These are phyloP conservation scores for Dendrolimus kikuchii DNA, from an alignment of 1,140 invertebrate genomes.

Conservation along the genomic window DNA sequence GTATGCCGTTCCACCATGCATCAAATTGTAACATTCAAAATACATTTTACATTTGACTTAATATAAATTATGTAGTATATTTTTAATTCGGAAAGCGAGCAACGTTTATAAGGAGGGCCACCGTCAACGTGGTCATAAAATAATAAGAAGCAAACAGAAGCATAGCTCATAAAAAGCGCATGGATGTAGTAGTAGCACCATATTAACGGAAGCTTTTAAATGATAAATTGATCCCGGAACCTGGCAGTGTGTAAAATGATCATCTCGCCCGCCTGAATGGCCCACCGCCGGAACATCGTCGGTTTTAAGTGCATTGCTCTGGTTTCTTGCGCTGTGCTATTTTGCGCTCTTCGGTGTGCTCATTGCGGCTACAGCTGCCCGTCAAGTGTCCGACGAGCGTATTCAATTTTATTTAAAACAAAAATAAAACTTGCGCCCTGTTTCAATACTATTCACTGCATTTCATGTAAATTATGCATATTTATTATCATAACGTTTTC, in stretches of 20 bases:
- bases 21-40: no score
- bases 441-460: no score
- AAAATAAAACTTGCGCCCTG: no score
- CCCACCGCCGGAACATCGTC: conserved; percentile 24
- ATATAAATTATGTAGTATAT: no score
- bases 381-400: conserved; percentile 3
- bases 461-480: no score
- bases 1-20: no score
- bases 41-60: no score
- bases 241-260: conserved; percentile 59
- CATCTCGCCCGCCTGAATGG: conserved; percentile 40
- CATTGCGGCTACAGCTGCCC: conserved; percentile 8
- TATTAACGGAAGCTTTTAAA: conserved; percentile 62
- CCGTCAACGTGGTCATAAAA: conserved; percentile 2
- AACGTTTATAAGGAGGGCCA: no score
- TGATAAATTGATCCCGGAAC: conserved; percentile 68
- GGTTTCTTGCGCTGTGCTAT: conserved; percentile 23
- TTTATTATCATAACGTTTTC: no score
- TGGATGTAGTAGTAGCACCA: conserved; percentile 22
- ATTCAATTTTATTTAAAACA: no score
- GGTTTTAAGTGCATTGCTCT: conserved; percentile 49
- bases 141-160: conserved; percentile 18
- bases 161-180: conserved; percentile 36
- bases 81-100: no score
- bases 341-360: conserved; percentile 19